A percentile compares a stretch with the other conserved stretches of the same genome.
Evolutionary conservation across 2,113 vertebrate genomes (phyloP).

Genomic region (Dicerorhinus sumatrensis): DNA sequence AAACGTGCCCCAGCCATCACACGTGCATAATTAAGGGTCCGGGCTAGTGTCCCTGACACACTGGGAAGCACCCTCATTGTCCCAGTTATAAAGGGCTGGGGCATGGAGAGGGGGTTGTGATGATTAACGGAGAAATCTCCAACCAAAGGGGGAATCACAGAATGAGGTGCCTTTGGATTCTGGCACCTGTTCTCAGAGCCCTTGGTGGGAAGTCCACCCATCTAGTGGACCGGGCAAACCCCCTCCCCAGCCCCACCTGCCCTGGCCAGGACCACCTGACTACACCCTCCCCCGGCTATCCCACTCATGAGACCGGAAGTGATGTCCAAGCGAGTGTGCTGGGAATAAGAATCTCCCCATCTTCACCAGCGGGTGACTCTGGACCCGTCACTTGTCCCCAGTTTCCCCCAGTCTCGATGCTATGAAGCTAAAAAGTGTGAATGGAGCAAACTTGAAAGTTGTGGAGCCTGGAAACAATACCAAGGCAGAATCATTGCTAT

Average conservation of each 20-base stretch:
- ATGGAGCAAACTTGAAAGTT: background rate
- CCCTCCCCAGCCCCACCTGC: background rate
- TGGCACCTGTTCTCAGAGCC: background rate
- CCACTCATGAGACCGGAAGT: accelerated
- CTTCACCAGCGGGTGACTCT: background rate
- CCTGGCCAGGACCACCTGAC: background rate
- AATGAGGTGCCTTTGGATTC: background rate
- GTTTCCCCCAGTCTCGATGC: background rate
- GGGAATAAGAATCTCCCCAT: background rate
- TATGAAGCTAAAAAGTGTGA: background rate
- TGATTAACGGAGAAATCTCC: background rate
- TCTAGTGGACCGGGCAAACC: background rate
- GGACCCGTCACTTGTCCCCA: background rate
- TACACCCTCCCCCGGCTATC: background rate
- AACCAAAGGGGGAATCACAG: background rate
- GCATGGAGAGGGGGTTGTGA: background rate
- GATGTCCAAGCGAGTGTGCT: background rate
- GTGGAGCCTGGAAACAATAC: background rate
- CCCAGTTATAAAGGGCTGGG: background rate
- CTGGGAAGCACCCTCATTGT: background rate
- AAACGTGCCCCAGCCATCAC: background rate
- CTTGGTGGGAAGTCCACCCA: background rate
- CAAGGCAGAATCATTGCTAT: background rate
- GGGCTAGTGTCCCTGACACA: background rate
- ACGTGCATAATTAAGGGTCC: background rate